Evolutionary conservation across 2,888 invertebrate genomes (phyloP), one percentile per base, ranked within the genome.

Genomic region (Synergus japonicus): DNA sequence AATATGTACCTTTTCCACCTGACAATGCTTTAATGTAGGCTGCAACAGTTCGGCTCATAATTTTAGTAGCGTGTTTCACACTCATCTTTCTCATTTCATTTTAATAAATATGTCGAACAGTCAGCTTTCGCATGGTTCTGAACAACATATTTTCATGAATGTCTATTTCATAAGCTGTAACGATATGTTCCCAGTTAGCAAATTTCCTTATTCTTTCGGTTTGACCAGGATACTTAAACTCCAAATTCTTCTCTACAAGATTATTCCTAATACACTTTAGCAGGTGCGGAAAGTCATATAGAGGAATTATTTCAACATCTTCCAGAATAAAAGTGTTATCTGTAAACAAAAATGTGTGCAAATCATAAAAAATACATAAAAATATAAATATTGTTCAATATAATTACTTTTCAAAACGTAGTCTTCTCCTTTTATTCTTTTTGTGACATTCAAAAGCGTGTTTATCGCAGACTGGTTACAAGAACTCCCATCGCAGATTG

Each of bases 21-120:
- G 46, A 46, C 10, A 69, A 18, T 18, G 18, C n/a, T 69, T 41
- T 18, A 58, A 58, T n/a, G 37, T 22, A 46, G 49, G 49, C 18
- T 54, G 79, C 76, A 22, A 78, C 78, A 10, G 67, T 78, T 7
- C 29, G 49, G 37, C 79, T 81, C 7, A 82, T 69, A 9, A 83
- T 54, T 73, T 83, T 77, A 4, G 76, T 60, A 15, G 78, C 79
- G 54, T 80, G 46, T 37, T 83, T 83, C 15, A 83, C 83, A 46
- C 79, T 43, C 79, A 79, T 83, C 79, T 83, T 81, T 15, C 65
- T 69, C 2, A 58, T 77, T 18, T 76, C 66, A 1, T 73, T 41
- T 29, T 15, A 41, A 9, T 78, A 41, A 12, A 83, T 22, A 66
- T 81, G 81, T 9, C 73, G 60, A 15, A 81, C 83, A 8, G 76